A percentile compares a stretch with the other conserved stretches of the same genome.
phyloP scores from a whole-genome alignment of 2,888 invertebrate species.

The Tenthredo distinguenda region DNA sequence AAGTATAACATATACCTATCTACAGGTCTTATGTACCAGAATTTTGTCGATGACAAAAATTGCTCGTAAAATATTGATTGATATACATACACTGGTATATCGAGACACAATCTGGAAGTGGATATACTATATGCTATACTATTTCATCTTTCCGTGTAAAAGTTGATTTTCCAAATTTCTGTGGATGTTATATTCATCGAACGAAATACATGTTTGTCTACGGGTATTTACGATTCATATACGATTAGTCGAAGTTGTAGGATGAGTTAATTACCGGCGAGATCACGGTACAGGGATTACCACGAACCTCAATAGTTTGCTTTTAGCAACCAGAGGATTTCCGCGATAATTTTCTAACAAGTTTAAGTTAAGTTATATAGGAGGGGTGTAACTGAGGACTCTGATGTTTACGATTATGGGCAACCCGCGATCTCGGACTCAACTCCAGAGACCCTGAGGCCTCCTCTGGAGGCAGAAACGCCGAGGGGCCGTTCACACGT shows the following conservation, averaged over 20 bases:
- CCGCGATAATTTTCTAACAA: background rate
- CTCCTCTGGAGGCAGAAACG: slow-evolving; percentile 1
- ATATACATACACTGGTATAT: background rate
- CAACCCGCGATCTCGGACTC: background rate
- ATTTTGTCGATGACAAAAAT: background rate
- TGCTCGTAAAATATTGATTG: background rate
- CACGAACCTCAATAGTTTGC: background rate
- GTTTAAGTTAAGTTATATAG: background rate
- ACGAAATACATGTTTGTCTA: background rate
- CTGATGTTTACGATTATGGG: slow-evolving; percentile 42
- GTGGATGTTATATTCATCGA: background rate
- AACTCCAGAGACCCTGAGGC: background rate
- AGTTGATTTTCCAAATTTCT: too few relatives aligned
- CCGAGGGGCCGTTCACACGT: slow-evolving; percentile 16
- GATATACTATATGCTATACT: too few relatives aligned
- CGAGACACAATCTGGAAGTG: background rate
- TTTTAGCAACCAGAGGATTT: background rate
- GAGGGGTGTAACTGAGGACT: slow-evolving; percentile 1
- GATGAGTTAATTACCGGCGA: background rate
- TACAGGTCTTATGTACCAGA: background rate
- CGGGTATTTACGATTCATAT: background rate
- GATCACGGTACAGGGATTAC: background rate
- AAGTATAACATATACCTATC: background rate
- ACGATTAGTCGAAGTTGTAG: background rate
- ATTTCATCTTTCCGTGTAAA: too few relatives aligned